These are phyloP conservation scores for Allacma fusca DNA, from an alignment of 2,888 invertebrate genomes.

Conservation along the genomic window DNA sequence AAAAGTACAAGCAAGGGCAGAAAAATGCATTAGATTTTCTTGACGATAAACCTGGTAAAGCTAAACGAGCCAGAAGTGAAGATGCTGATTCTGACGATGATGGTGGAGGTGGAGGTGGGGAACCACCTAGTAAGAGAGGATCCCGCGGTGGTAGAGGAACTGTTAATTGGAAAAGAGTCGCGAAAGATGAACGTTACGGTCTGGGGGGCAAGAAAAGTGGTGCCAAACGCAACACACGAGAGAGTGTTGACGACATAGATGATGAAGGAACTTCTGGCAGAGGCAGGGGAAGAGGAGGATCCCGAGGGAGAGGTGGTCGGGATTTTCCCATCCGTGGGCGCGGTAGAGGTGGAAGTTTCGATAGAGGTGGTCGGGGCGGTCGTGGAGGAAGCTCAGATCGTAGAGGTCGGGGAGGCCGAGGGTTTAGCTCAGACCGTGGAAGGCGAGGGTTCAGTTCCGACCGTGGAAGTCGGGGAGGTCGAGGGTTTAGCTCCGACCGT, in stretches of 20 bases:
- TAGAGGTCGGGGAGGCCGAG: conserved; percentile 17
- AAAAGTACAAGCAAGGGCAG: conserved; percentile 88
- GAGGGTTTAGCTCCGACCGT: conserved; percentile 8
- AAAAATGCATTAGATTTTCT: conserved; percentile 82
- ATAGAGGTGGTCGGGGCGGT: conserved; percentile 29
- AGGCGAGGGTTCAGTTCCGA: conserved; percentile 9
- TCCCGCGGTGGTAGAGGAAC: conserved; percentile 29
- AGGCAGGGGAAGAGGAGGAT: conserved; percentile 39
- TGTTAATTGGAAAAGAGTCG: conserved; percentile 49
- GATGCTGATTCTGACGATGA: neutral
- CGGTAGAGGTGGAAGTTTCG: conserved; percentile 32
- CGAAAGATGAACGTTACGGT: conserved; percentile 59
- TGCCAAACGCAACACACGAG: conserved; percentile 56
- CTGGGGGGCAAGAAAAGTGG: conserved; percentile 57
- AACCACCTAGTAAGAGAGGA: conserved; percentile 29
- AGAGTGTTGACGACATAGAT: conserved; percentile 57
- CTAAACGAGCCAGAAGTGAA: conserved; percentile 23
- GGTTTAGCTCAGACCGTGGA: conserved; percentile 29
- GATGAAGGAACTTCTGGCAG: conserved; percentile 37
- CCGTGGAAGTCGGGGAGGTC: conserved; percentile 14
- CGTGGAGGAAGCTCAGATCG: conserved; percentile 31
- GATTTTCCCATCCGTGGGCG: conserved; percentile 15
- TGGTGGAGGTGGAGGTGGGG: conserved; percentile 47
- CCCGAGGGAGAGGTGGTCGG: conserved; percentile 33
- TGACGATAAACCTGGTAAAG: conserved; percentile 67